Evolutionary conservation across 2,113 vertebrate genomes (phyloP), one percentile per base, ranked within the genome.

Genomic region (Eretmochelys imbricata): DNA sequence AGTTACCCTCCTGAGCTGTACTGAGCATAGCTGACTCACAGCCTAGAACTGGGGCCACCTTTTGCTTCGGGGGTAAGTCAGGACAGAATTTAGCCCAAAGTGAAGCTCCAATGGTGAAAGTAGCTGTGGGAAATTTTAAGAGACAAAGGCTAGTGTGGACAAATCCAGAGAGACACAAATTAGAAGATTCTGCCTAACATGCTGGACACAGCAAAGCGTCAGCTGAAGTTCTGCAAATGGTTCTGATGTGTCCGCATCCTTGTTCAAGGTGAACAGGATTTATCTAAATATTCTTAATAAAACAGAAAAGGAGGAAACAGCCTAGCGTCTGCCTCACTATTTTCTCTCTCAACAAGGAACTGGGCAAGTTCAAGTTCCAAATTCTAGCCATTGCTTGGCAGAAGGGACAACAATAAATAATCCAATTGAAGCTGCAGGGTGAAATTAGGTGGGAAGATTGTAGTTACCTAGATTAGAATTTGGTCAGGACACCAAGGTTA

Each of bases 321-420:
- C 88, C 6, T 1, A 2, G 5, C 50, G 22, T 86, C 20, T 65
- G 62, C 6, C 16, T 35, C 62, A 65, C 29, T 19, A 42, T 82
- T 38, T 86, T 86, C 62, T 84, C 83, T 82, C 87, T 19, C 57
- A 38, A 53, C 10, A 3, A 80, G 38, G 2, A 65, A 84, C 29
- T 0, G 4, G 53, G 25, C 87, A 75, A 49, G 42, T 59, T 87
- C 55, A 19, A 24, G 38, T 87, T 79, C 50, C 7, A 4, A 6
- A 14, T 20, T 51, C 0, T 0, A 8, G 1, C 35, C 0, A 1
- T 38, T 5, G 50, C 12, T 82, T 3, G 20, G 59, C 25, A 75
- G 54, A 54, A 38, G 55, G 89, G 76, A 50, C 51, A 42, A 1
- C 3, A 25, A 46, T 75, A 82, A 75, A 9, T 49, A 7, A 8